Evolutionary conservation across 2,113 vertebrate species (phyloP), one percentile per base, ranked within the genome.

Genomic region (Psettodes erumei): DNA sequence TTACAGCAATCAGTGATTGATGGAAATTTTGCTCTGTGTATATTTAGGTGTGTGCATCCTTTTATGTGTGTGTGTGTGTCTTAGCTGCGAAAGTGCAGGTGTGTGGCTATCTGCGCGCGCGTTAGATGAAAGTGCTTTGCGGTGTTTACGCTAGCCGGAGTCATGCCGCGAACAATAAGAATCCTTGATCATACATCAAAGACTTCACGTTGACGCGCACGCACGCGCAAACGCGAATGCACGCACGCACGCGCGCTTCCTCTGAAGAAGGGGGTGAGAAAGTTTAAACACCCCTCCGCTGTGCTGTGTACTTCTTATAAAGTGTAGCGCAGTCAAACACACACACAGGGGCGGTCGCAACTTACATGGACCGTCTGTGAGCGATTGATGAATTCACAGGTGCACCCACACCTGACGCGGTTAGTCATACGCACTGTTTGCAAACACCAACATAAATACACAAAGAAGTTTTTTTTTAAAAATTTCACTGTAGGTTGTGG

Each of bases 171-270:
- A 91, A 89, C 90, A 92, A 90, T 91, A 77, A 82, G 86, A 90
- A 91, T 88, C 82, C 81, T 89, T 92, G 81, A 90, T 90, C 90
- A 90, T 74, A 85, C 85, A 90, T 90, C 90, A 91, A 90, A 90
- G 81, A 78, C 82, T 79, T 75, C 48, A 63, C 79, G 67, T 42
- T 71, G 76, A 79, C 56, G 79, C 59, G 35, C 71, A 38, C 65
- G 47, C 69, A 32, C 54, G 21, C 47, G 15, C 63, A 33, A 45
- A 25, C 55, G 5, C 38, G 8, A 13, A 10, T 21, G 18, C 55
- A 16, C n/a, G 7, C 51, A 32, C 47, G 19, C 28, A 68, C 60
- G 47, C 61, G 68, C 13, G 9, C n/a, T 58, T 43, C 23, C 47
- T 77, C 59, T 71, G 61, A 78, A 69, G 67, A 58, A 67, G 18